Base-by-base conservation (phyloP, 2,797 vertebrate species). In the Melanotaenia pygmaea region DNA sequence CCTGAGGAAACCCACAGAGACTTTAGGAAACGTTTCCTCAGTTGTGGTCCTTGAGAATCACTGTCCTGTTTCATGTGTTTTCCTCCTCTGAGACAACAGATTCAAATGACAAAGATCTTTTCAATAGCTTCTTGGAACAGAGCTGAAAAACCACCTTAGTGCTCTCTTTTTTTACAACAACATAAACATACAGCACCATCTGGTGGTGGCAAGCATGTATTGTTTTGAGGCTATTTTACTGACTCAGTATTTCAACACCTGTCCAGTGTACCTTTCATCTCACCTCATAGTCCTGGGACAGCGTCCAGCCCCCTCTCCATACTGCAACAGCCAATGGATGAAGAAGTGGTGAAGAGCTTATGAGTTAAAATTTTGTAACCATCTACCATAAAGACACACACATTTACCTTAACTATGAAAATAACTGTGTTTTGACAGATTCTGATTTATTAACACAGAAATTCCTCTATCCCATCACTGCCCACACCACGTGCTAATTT, bases 121-220 rank as follows among this genome's bases (percentile, higher is more conserved):
- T 45, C 16, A 45, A 18, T 2, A 45, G 14, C 16, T 45, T 18
- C 40, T 45, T 24, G 32, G 11, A 4, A 59, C n/a, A 60, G 24
- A 54, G 13, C 9, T 34, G 35, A 67, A 50, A 63, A 37, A 64
- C 64, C 16, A 4, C 5, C 2, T 57, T 5, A 34, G 67, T 9
- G 26, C 26, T 9, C 1, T 2, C 74, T 53, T 22, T 1, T 43
- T 43, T 18, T 35, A 11, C 18, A 16, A 2, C 28, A 58, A 71
- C 59, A 63, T 61, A 32, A 26, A 30, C 40, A 22, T 40, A 59
- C 8, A 77, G 64, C 76, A 3, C 82, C 90, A 76, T 38, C 91
- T 84, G 54, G 74, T 86, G 88, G 81, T 28, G 0, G 18, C 1
- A 32, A 2, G 1, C 22, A 2, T n/a, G 0, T 12, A 7, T n/a